Conservation (phyloP, 2,113 vertebrate species). For the Heliornis fulica region DNA sequence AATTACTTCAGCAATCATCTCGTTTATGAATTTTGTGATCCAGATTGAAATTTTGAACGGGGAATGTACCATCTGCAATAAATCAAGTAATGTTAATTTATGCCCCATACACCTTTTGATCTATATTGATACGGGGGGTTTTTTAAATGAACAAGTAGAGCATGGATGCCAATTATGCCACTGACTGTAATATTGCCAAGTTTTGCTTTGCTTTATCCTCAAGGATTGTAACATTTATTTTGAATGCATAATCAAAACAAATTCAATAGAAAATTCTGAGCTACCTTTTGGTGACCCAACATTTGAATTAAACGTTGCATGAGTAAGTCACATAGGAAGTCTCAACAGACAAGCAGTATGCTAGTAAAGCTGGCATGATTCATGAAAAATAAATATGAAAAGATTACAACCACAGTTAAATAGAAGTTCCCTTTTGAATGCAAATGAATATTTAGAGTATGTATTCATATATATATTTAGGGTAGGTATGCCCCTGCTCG, state of each 20-base stretch:
- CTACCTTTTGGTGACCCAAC: neutral
- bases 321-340: neutral
- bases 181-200: neutral
- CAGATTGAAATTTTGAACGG: neutral
- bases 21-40: neutral
- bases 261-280: neutral
- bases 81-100: neutral
- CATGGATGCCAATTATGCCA: neutral
- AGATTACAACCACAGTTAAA: neutral
- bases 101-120: neutral
- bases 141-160: neutral
- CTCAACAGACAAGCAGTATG: neutral
- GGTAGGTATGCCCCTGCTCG: neutral
- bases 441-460: neutral
- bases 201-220: neutral
- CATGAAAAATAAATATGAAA: conserved; percentile 34
- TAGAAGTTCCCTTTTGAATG: neutral
- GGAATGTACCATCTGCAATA: neutral
- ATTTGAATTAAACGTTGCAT: neutral
- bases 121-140: neutral
- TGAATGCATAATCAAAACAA: neutral
- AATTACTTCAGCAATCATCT: neutral
- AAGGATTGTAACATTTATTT: neutral
- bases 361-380: neutral
- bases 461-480: neutral